Conservation (phyloP, 2,888 invertebrate species). For the Rhodophaea formosa region DNA sequence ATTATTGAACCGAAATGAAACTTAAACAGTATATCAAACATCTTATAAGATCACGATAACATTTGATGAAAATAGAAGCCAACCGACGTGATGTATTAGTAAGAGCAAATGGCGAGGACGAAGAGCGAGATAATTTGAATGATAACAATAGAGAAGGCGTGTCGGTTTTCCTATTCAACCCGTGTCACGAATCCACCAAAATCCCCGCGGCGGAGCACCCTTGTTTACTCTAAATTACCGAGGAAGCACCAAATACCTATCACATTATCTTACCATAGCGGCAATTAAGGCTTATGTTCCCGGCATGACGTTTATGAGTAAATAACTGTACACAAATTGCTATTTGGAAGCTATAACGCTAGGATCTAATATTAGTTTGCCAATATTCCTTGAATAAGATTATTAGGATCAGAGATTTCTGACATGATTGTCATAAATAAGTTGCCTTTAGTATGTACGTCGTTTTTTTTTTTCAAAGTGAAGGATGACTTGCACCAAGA, state of each 20-base stretch:
- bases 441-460: not conserved
- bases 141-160: conserved; percentile 45
- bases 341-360: too few species aligned
- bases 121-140: conserved; percentile 44
- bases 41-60: not conserved
- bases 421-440: not conserved
- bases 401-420: not conserved
- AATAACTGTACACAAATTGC: not conserved
- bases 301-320: conserved; percentile 16
- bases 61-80: not conserved
- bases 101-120: not conserved
- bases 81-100: not conserved
- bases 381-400: too few species aligned
- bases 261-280: conserved; percentile 16
- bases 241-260: conserved; percentile 33
- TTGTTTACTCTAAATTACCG: conserved; percentile 54
- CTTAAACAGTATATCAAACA: too few species aligned
- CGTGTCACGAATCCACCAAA: conserved; percentile 43
- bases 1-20: too few species aligned
- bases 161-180: conserved; percentile 47
- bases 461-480: conserved; percentile 7
- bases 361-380: too few species aligned
- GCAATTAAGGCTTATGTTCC: conserved; percentile 20
- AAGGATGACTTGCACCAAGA: conserved; percentile 26
- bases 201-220: conserved; percentile 39